Evolutionary conservation across 2,797 vertebrate species (phyloP), one percentile per base, ranked within the genome.

Genomic region (Tokudaia tokunoshimensis): DNA sequence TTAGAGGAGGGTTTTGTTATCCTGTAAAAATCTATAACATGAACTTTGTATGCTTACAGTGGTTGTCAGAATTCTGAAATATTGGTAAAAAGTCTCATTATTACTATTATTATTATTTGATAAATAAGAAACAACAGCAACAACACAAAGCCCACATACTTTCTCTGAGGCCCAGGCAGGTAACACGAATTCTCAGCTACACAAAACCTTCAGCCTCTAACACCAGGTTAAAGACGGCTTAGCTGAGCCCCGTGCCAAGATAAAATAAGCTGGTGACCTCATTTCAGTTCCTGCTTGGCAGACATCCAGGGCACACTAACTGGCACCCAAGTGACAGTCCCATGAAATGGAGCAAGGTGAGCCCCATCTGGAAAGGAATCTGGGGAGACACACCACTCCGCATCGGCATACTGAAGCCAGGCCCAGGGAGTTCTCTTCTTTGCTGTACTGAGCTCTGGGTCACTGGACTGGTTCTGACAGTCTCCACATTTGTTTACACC

Each of bases 231-330:
- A 96, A 44, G 74, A 93, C 57, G 93, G 72, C 24, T 94, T 92
- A 94, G 92, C 83, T n/a, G 6, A 87, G 92, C 83, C 96, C 96
- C 70, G 93, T 47, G 92, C 75, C 41, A 76, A 93, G 86, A 93
- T 37, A 34, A 96, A 97, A 63, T 84, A 76, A 97, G 85, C 63
- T 0, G 3, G 79, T 41, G 1, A 87, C 65, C 84, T 97, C 78
- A 95, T 95, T 95, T 94, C 41, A 79, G 59, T 34, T 81, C 20
- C 76, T 84, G 89, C 86, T 82, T 94, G 95, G 95, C 93, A 94
- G 65, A 75, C 91, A 41, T 81, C 65, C 94, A 97, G 70, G 26
- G 59, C 65, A 50, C 83, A 55, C 79, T 94, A 95, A 96, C 87
- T 88, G 80, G 76, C 65, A 96, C 31, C 7, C 57, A 37, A 80